Percentiles rank a stretch among this genome's conserved stretches.
Conservation (phyloP, 2,113 vertebrate species). For the Saccopteryx bilineata region DNA sequence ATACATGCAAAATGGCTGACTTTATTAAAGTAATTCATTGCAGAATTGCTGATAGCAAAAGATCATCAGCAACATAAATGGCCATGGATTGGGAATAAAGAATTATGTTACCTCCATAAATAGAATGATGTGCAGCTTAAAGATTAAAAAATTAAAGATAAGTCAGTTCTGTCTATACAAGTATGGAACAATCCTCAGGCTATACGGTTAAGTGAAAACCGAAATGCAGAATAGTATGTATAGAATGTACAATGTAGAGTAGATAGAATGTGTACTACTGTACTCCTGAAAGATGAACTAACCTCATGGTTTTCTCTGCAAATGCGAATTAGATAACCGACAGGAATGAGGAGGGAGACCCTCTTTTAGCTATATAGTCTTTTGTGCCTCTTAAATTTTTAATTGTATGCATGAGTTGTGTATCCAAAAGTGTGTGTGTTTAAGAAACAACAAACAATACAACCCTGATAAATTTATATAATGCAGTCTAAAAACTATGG, state of each 20-base stretch:
- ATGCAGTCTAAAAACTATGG: neutral
- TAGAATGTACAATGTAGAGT: neutral
- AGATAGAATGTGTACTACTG: neutral
- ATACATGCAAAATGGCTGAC: neutral
- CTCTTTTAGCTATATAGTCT: neutral
- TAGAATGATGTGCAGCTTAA: neutral
- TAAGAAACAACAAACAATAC: neutral
- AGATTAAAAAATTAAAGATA: neutral
- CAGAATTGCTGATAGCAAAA: neutral
- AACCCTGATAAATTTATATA: neutral
- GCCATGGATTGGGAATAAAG: neutral
- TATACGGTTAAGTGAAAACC: neutral
- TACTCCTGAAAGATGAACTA: neutral
- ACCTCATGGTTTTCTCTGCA: neutral
- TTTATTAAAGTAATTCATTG: neutral
- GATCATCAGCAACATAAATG: constrained; percentile 39
- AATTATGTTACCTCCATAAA: neutral
- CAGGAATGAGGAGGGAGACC: neutral
- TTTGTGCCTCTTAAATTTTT: constrained; percentile 12
- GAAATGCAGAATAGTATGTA: neutral
- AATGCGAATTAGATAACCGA: neutral
- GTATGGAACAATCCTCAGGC: neutral
- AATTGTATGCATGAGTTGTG: neutral
- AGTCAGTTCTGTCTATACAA: neutral
- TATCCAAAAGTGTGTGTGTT: neutral